Base-by-base conservation (phyloP, 2,888 invertebrate genomes). In the Caenorhabditis angaria region DNA sequence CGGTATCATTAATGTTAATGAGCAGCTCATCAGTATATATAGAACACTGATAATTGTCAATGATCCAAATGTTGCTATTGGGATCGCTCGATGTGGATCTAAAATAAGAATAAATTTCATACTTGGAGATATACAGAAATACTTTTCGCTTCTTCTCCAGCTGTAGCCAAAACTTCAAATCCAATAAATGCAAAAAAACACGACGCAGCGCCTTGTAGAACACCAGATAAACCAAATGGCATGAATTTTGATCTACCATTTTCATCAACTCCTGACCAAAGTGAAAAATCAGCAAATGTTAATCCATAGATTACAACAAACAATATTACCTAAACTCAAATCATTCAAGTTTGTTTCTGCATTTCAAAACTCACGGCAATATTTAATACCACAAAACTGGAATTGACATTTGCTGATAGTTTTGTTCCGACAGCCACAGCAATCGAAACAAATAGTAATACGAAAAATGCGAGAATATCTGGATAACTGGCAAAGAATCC, bases 221-320 rank as follows among this genome's bases (percentile, higher is more conserved):
- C 72, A 29, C 79, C 79, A 2, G 65, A 61, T 1, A 70, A 29
- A 4, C 79, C 79, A 32, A 57, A 80, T 1, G 75, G 87, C 80
- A 68, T 35, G 55, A 74, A 80, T 50, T 56, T 73, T 5, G 76
- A 78, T 0, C 47, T 24, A 12, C 80, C 76, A n/a, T 68, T 58
- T 3, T 62, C 51, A 22, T 61, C 51, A 0, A 57, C 66, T 6
- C 77, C 76, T 0, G 65, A 32, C 95, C 95, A 95, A 86, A 95
- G 94, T 12, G 89, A 89, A 14, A 91, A 88, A 83, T 94, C 92
- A 0, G 94, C 94, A 87, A 93, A 94, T 88, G 92, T 92, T 85
- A 94, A 92, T 0, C 95, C 95, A 14, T 93, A 90, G 35, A 85
- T 81, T 50, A 88, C 87, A 18, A 88, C 84, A 57, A 88, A 88